Percentiles rank a stretch among this genome's conserved stretches.
Conservation (phyloP, 2,888 invertebrate genomes). For the Hyles lineata region DNA sequence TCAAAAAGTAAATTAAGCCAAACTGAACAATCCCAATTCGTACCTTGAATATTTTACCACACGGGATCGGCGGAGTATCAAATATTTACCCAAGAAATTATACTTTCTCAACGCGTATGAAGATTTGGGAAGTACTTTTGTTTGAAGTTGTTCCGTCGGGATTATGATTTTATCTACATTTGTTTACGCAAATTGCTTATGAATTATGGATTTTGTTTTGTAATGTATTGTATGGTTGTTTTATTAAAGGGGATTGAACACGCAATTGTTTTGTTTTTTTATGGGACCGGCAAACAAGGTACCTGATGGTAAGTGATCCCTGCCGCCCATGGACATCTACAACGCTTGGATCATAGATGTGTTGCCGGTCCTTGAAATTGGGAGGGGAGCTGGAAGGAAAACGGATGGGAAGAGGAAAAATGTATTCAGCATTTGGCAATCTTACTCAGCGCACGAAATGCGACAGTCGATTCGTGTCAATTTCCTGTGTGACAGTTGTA, state of each 20-base stretch:
- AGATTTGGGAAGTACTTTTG: background rate
- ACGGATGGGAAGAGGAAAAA: too few relatives aligned
- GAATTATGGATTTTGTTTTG: slow-evolving; percentile 5
- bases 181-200: slow-evolving; percentile 13
- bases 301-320: too few relatives aligned
- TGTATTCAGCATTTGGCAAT: too few relatives aligned
- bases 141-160: background rate
- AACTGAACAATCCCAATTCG: slow-evolving; percentile 5
- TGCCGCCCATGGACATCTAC: too few relatives aligned
- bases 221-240: background rate
- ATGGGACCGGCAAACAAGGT: too few relatives aligned
- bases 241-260: background rate
- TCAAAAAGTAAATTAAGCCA: slow-evolving; percentile 1
- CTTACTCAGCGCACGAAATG: too few relatives aligned
- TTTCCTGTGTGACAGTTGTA: too few relatives aligned
- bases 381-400: too few relatives aligned
- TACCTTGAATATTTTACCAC: slow-evolving; percentile 5
- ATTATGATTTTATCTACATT: background rate
- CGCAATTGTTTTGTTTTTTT: background rate
- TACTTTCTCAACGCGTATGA: slow-evolving; percentile 34
- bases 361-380: too few relatives aligned
- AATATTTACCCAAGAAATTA: slow-evolving; percentile 58
- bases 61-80: slow-evolving; percentile 40
- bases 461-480: too few relatives aligned
- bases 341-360: too few relatives aligned